phyloP scores from a whole-genome alignment of 2,113 vertebrate genomes.

The Corythornis madagascariensis region DNA sequence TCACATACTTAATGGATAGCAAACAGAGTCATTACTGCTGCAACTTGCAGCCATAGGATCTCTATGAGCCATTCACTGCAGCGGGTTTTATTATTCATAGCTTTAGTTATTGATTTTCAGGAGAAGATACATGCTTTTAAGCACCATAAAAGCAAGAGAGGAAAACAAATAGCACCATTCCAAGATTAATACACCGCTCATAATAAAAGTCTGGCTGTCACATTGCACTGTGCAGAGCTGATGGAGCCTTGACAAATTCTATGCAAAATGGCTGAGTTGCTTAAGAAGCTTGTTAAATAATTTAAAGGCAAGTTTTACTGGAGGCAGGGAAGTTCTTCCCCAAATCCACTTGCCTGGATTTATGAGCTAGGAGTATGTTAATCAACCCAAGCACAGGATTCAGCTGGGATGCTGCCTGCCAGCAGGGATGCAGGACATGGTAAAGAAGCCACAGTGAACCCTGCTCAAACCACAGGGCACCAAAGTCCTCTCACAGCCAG shows the following conservation, averaged over 20 bases:
- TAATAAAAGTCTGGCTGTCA: constrained; percentile 43
- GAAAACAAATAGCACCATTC: constrained; percentile 51
- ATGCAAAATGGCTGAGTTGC: constrained; percentile 18
- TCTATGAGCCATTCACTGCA: constrained; percentile 40
- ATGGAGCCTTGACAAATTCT: constrained; percentile 35
- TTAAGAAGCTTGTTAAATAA: constrained; percentile 58
- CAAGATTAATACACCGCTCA: constrained; percentile 48
- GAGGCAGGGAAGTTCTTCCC: constrained; percentile 35
- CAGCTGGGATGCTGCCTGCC: background rate
- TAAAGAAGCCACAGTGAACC: rapidly evolving
- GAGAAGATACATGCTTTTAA: constrained; percentile 65
- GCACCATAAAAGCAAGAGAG: constrained; percentile 52
- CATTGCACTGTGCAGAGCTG: background rate
- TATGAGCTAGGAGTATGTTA: background rate
- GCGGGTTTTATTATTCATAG: constrained; percentile 67
- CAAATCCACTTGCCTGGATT: constrained; percentile 11
- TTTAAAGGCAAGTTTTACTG: constrained; percentile 24
- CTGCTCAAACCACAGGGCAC: rapidly evolving
- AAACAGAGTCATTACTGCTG: constrained; percentile 67
- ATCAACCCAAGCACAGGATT: background rate
- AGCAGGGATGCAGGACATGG: rapidly evolving
- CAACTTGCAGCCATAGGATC: constrained; percentile 41
- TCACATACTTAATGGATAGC: constrained; percentile 71
- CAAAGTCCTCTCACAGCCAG: background rate
- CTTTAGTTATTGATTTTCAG: constrained; percentile 68